Percentiles rank a stretch among this genome's conserved stretches.
These are phyloP conservation scores for Chalcis sispes DNA, from an alignment of 2,888 invertebrate species.

Conservation along the genomic window DNA sequence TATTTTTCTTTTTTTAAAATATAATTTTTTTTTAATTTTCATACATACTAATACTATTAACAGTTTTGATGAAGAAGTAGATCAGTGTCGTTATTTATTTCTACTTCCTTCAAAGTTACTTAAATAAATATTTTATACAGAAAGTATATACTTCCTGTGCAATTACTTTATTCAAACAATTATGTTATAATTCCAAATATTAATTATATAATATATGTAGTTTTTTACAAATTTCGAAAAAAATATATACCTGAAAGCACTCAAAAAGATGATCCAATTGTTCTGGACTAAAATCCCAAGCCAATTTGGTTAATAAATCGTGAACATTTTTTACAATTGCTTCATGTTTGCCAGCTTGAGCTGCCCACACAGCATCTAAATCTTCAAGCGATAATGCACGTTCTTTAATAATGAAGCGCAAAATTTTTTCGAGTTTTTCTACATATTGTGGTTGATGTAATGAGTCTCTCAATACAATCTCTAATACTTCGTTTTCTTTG, in stretches of 20 bases:
- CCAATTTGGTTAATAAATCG: constrained; percentile 95
- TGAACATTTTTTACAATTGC: constrained; percentile 99
- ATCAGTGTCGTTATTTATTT: constrained; percentile 15
- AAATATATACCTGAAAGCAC: constrained; percentile 85
- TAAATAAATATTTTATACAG: constrained; percentile 25
- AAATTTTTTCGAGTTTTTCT: constrained; percentile 97
- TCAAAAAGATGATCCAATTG: constrained; percentile 98
- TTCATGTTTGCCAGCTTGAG: constrained; percentile 98
- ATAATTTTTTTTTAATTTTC: background rate
- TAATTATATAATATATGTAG: constrained; percentile 38
- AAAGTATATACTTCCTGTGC: constrained; percentile 33
- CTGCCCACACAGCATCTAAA: constrained; percentile 97
- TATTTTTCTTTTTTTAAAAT: constrained; percentile 1
- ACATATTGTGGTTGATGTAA: constrained; percentile 98
- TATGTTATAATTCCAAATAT: constrained; percentile 21
- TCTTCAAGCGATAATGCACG: constrained; percentile 92
- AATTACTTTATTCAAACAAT: constrained; percentile 17
- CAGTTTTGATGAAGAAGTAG: constrained; percentile 30
- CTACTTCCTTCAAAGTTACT: constrained; percentile 21
- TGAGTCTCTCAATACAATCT: constrained; percentile 96
- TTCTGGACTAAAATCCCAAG: constrained; percentile 98
- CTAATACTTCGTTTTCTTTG: constrained; percentile 95
- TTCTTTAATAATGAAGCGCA: constrained; percentile 97
- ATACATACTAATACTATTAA: background rate
- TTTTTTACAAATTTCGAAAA: constrained; percentile 40